A percentile compares a stretch with the other conserved stretches of the same genome.
phyloP scores from a whole-genome alignment of 2,113 vertebrate species.

The Lepisosteus oculatus region DNA sequence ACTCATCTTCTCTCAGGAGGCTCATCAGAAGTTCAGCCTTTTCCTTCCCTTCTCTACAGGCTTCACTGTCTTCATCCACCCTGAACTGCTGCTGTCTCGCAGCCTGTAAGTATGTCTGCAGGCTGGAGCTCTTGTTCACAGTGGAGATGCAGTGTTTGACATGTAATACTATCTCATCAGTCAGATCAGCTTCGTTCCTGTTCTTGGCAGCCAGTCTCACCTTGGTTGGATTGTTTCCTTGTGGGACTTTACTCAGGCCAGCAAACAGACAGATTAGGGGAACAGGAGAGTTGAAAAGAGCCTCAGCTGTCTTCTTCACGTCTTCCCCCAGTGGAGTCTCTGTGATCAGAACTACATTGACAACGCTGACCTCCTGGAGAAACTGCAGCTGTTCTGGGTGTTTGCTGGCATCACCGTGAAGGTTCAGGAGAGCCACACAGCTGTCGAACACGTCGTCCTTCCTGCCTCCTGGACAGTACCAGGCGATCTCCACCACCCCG shows the following conservation, averaged over 20 bases:
- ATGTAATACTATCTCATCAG: too few relatives aligned
- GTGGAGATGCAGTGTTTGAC: conserved; percentile 9
- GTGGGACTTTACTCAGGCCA: conserved; percentile 22
- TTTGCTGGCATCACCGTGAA: conserved; percentile 48
- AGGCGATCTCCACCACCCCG: conserved; percentile 50
- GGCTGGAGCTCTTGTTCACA: not conserved
- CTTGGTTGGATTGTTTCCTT: not conserved
- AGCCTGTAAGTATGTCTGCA: conserved; percentile 27
- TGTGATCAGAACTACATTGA: conserved; percentile 24
- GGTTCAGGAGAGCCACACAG: conserved; percentile 44
- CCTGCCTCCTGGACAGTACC: conserved; percentile 43
- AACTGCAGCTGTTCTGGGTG: conserved; percentile 36
- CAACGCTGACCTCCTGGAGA: conserved; percentile 16
- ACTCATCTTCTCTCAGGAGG: too few relatives aligned
- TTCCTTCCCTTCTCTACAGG: conserved; percentile 23
- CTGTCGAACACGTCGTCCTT: conserved; percentile 38
- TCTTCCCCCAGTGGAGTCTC: conserved; percentile 1
- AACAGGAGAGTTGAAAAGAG: conserved; percentile 27
- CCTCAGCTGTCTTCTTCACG: conserved; percentile 6
- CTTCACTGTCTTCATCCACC: conserved; percentile 33
- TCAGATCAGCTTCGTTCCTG: too few relatives aligned
- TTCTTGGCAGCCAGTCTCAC: conserved; percentile 34
- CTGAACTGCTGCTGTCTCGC: conserved; percentile 20
- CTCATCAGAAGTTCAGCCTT: too few relatives aligned
- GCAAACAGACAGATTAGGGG: conserved; percentile 38